Conservation (phyloP, 2,888 invertebrate species). For the Anoplius nigerrimus region DNA sequence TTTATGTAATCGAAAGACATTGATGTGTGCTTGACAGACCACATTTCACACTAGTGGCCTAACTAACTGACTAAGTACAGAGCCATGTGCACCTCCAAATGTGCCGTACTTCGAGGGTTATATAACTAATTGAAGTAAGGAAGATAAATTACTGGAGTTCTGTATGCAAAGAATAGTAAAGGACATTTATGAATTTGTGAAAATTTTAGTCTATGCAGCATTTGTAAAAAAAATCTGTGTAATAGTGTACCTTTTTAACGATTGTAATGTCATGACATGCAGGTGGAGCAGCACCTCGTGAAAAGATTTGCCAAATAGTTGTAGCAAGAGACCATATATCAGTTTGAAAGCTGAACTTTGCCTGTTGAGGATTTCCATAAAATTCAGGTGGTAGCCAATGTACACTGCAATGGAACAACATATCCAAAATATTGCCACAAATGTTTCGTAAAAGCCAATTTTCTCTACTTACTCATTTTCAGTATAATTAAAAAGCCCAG, state of each 20-base stretch:
- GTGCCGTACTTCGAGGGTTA: no score
- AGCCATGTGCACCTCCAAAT: no score
- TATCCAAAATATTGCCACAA: neutral
- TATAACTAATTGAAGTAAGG: no score
- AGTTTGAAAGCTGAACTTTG: slow-evolving; percentile 82
- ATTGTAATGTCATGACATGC: slow-evolving; percentile 62
- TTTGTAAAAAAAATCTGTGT: neutral
- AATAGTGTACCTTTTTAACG: slow-evolving; percentile 70
- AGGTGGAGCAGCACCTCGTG: slow-evolving; percentile 80
- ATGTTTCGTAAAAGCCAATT: neutral
- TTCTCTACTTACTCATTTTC: slow-evolving; percentile 79
- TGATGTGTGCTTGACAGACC: no score
- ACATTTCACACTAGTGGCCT: no score
- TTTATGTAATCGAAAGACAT: no score
- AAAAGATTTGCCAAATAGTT: slow-evolving; percentile 94
- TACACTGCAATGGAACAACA: slow-evolving; percentile 74
- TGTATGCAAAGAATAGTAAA: no score
- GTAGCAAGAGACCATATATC: slow-evolving; percentile 96
- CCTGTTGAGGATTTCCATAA: slow-evolving; percentile 82
- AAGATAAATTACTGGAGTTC: no score
- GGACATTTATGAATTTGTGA: no score
- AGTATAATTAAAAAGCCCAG: slow-evolving; percentile 79
- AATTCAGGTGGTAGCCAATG: slow-evolving; percentile 95
- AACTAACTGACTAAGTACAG: no score
- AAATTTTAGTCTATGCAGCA: no score